A percentile compares a stretch with the other conserved stretches of the same genome.
phyloP scores from a whole-genome alignment of 2,888 invertebrate species.

The Pristionchus japonicus region DNA sequence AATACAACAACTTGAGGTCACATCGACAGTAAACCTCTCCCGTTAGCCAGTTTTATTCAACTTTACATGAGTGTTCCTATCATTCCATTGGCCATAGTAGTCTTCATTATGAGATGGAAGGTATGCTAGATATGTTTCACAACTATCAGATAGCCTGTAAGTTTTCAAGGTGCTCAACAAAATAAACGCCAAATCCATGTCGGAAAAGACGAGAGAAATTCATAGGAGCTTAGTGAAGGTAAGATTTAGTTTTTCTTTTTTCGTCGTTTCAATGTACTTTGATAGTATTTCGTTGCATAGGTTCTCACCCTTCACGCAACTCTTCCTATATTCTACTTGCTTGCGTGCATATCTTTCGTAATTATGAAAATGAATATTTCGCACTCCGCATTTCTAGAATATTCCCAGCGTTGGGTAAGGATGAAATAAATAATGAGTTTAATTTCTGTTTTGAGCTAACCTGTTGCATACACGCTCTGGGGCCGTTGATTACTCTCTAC shows the following conservation, averaged over 20 bases:
- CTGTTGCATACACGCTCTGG: neutral
- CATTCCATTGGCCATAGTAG: neutral
- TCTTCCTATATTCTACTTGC: neutral
- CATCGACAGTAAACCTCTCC: neutral
- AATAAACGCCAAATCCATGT: neutral
- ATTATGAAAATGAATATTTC: neutral
- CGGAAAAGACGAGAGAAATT: neutral
- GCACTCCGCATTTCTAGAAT: neutral
- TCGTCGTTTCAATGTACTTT: neutral
- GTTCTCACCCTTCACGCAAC: neutral
- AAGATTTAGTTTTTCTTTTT: too few relatives aligned
- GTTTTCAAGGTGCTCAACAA: neutral
- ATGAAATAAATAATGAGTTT: neutral
- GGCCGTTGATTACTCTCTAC: neutral
- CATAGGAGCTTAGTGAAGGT: constrained; percentile 7
- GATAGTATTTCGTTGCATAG: neutral
- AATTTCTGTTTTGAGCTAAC: neutral
- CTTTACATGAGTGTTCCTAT: neutral
- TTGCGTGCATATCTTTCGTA: neutral
- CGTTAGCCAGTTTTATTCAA: neutral
- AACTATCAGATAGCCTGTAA: neutral
- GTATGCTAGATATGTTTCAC: neutral
- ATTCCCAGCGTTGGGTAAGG: neutral
- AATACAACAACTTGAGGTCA: neutral
- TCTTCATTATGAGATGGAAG: neutral